Conservation (phyloP, 2,888 invertebrate genomes). For the Liodrosophila aerea region DNA sequence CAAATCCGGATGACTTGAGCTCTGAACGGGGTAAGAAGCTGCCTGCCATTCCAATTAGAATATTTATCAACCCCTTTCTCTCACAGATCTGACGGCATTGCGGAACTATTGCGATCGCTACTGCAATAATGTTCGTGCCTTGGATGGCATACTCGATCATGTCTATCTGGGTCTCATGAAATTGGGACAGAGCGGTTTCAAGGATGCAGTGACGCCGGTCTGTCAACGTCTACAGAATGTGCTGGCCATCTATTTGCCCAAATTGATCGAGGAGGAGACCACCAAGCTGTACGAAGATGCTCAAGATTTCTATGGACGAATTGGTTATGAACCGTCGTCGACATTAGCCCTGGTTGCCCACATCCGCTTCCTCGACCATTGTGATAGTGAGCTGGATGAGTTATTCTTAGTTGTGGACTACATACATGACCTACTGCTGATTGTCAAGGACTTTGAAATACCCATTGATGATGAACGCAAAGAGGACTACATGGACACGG, state of each 20-base stretch:
- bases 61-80: neutral
- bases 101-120: conserved; percentile 87
- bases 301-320: conserved; percentile 85
- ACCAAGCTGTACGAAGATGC: conserved; percentile 79
- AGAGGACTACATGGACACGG: conserved; percentile 82
- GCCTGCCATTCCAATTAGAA: too few species aligned
- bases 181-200: conserved; percentile 88
- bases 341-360: conserved; percentile 88
- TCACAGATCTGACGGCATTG: conserved; percentile 85
- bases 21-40: conserved; percentile 83
- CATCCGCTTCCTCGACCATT: conserved; percentile 84
- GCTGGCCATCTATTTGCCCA: conserved; percentile 86
- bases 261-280: conserved; percentile 86
- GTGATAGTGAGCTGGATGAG: conserved; percentile 86
- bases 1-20: conserved; percentile 86
- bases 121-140: conserved; percentile 86
- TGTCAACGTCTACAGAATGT: conserved; percentile 88
- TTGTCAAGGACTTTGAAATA: conserved; percentile 91
- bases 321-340: conserved; percentile 86
- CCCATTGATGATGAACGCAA: conserved; percentile 88
- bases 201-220: conserved; percentile 88
- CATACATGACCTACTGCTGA: conserved; percentile 91
- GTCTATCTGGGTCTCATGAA: conserved; percentile 89
- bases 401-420: conserved; percentile 90
- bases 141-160: conserved; percentile 86